Evolutionary conservation across 2,888 invertebrate genomes (phyloP).

Genomic region (Leptarthrus brevirostris): DNA sequence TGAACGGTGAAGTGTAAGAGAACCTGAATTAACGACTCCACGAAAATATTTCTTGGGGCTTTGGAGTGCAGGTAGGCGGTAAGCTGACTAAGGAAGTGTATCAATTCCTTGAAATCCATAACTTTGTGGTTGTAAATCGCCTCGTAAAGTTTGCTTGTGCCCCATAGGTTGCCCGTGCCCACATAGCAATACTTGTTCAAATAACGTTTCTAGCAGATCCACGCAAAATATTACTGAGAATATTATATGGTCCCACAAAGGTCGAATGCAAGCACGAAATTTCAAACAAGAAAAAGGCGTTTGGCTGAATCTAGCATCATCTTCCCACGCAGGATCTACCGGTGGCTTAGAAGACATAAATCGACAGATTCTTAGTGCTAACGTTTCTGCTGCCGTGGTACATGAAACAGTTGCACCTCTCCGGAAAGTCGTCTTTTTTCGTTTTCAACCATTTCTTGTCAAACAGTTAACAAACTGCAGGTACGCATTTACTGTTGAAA

Average conservation of each 20-base stretch:
- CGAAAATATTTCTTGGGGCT: slow-evolving; percentile 26
- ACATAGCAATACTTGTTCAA: slow-evolving; percentile 25
- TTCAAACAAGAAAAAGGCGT: not conserved
- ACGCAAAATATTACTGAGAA: slow-evolving; percentile 40
- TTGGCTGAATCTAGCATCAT: slow-evolving; percentile 11
- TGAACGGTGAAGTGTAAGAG: not conserved
- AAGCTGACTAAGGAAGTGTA: slow-evolving; percentile 28
- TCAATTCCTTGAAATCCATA: slow-evolving; percentile 45
- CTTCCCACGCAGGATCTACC: slow-evolving; percentile 22
- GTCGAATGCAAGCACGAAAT: slow-evolving; percentile 26
- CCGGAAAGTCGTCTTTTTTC: slow-evolving; percentile 9
- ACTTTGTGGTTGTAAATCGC: slow-evolving; percentile 6
- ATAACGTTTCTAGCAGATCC: slow-evolving; percentile 9
- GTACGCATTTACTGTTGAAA: not conserved
- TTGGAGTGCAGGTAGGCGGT: not conserved
- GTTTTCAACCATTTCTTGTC: not conserved
- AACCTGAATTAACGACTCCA: slow-evolving; percentile 23
- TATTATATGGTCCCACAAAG: slow-evolving; percentile 32
- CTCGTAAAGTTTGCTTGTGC: slow-evolving; percentile 10
- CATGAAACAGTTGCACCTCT: slow-evolving; percentile 3
- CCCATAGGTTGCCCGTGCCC: slow-evolving; percentile 23
- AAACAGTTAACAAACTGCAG: slow-evolving; percentile 15
- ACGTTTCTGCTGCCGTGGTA: not conserved
- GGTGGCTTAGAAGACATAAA: slow-evolving; percentile 10
- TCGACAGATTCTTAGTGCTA: slow-evolving; percentile 23